Conservation (phyloP, 2,797 vertebrate species). For the Danio tinwini region DNA sequence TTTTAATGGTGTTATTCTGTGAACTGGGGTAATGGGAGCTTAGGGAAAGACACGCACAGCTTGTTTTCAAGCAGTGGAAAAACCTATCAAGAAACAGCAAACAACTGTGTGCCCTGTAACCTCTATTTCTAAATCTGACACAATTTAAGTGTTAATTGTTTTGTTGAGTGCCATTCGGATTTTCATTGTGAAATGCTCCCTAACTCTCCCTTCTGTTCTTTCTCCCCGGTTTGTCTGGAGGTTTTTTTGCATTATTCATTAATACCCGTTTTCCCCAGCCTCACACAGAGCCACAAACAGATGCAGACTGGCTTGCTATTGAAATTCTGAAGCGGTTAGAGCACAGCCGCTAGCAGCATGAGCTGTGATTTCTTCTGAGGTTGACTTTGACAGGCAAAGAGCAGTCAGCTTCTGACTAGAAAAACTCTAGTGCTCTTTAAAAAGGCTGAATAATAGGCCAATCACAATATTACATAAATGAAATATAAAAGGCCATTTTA, state of each 20-base stretch:
- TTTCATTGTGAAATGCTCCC: background rate
- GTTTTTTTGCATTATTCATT: conserved; percentile 37
- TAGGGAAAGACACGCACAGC: background rate
- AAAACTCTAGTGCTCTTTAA: conserved; percentile 16
- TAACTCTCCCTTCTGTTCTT: background rate
- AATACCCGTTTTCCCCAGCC: background rate
- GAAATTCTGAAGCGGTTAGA: background rate
- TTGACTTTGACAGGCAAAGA: conserved; percentile 28
- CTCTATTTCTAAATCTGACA: conserved; percentile 20
- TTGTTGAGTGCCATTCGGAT: background rate
- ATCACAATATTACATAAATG: background rate
- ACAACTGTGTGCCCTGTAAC: background rate
- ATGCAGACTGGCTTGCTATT: background rate
- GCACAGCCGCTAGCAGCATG: background rate
- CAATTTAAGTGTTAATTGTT: background rate
- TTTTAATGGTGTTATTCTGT: conserved; percentile 1
- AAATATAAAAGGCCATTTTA: background rate
- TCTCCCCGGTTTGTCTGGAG: conserved; percentile 8
- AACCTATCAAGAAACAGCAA: background rate
- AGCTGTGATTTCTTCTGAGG: conserved; percentile 13
- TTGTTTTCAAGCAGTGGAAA: conserved; percentile 26
- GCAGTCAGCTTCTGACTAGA: background rate
- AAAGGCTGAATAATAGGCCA: conserved; percentile 8
- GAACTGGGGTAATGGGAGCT: background rate
- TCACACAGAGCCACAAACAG: conserved; percentile 12